Evolutionary conservation across 2,113 vertebrate genomes (phyloP), one percentile per base, ranked within the genome.

Genomic region (Mobula hypostoma): DNA sequence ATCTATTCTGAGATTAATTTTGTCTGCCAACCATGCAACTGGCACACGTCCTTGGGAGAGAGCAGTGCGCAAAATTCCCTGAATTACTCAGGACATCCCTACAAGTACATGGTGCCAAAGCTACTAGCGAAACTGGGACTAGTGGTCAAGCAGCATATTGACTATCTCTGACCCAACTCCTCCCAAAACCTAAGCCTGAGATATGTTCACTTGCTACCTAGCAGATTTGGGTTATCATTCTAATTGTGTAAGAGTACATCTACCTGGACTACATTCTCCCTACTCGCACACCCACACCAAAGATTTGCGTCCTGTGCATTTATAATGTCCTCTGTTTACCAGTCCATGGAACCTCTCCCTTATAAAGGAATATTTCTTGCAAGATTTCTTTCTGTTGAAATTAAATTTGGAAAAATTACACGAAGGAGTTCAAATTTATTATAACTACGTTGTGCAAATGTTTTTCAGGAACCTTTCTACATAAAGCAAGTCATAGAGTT

Each of bases 1-100:
- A 66, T 63, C 27, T 63, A 63, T 88, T 88, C 27, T 88, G 61
- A 61, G 85, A 90, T n/a, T 90, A 29, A 68, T 68, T 90, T n/a
- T 14, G 2, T n/a, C 19, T 88, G 58, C 58, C 58, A 88, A 17
- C 85, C 29, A 7, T 12, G n/a, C 85, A 66, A 12, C 29, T 66
- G 85, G 61, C 85, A 90, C 29, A 66, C 58, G 56, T 88, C 27
- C 58, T 63, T 66, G n/a, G 15, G 77, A 79, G 77, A 79, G 77
- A 2, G 9, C 36, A 11, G n/a, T 36, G 61, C 29, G 15, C 85
- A 68, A 63, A 90, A 90, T 66, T 66, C 61, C n/a, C 85, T 17
- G 29, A 12, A 90, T 19, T 66, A 90, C 14, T 68, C 21, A 63
- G 83, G 83, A 83, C 27, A 58, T 83, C 48, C 7, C 9, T 21